phyloP scores from a whole-genome alignment of 2,888 invertebrate genomes.

The Corythucha ciliata region DNA sequence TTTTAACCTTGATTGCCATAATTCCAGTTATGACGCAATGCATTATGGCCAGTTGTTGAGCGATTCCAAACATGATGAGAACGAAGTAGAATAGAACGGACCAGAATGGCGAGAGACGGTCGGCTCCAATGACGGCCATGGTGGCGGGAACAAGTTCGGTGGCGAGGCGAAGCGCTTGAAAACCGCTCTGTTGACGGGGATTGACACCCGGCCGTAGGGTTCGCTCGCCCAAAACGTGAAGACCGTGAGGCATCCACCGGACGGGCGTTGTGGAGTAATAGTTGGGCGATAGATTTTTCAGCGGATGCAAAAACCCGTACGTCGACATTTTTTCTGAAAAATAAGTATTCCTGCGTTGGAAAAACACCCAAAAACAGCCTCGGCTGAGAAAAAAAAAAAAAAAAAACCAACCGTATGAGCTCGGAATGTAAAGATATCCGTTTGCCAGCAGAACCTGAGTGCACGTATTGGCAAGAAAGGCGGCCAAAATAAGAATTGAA shows the following conservation, averaged over 20 bases:
- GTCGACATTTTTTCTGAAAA: slow-evolving; percentile 58
- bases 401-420: slow-evolving; percentile 80
- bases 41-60: slow-evolving; percentile 84
- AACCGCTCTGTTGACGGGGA: slow-evolving; percentile 42
- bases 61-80: slow-evolving; percentile 75
- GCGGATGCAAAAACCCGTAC: slow-evolving; percentile 59
- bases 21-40: slow-evolving; percentile 80
- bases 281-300: slow-evolving; percentile 49
- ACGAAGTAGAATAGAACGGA: slow-evolving; percentile 76
- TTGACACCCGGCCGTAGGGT: slow-evolving; percentile 52
- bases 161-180: slow-evolving; percentile 72
- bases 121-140: slow-evolving; percentile 62
- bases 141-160: slow-evolving; percentile 87
- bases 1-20: slow-evolving; percentile 64
- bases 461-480: slow-evolving; percentile 74
- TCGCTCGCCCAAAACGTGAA: slow-evolving; percentile 60
- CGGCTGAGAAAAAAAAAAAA: slow-evolving; percentile 4
- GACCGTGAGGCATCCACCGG: slow-evolving; percentile 60
- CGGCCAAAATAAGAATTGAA: slow-evolving; percentile 61
- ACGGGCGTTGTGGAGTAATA: slow-evolving; percentile 51
- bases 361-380: background rate
- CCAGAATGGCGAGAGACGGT: slow-evolving; percentile 77
- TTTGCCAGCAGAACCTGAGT: slow-evolving; percentile 61
- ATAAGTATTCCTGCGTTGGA: slow-evolving; percentile 11
- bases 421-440: slow-evolving; percentile 66